Percentiles rank a stretch among this genome's conserved stretches.
Conservation (phyloP, 2,888 invertebrate species). For the Zygogramma bicolorata region DNA sequence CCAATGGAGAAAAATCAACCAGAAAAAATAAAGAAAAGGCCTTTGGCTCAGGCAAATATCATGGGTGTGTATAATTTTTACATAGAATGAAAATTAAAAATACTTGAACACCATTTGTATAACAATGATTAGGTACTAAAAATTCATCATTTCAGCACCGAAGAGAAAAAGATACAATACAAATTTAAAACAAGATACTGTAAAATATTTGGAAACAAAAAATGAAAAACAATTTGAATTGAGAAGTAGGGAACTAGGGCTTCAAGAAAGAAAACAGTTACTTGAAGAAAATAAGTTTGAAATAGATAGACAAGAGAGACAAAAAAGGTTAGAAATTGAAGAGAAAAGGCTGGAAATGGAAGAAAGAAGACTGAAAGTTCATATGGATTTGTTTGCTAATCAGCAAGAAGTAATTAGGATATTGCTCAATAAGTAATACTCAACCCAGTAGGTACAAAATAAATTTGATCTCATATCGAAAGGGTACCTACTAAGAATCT, state of each 20-base stretch:
- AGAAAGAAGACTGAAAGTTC: conserved; percentile 17
- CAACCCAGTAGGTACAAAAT: no score
- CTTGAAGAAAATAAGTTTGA: conserved; percentile 20
- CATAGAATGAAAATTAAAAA: background rate
- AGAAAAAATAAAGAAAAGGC: background rate
- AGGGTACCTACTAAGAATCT: background rate
- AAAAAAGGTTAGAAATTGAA: conserved; percentile 14
- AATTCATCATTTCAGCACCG: conserved; percentile 7
- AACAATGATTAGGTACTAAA: background rate
- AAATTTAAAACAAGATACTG: background rate
- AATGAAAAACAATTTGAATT: conserved; percentile 21
- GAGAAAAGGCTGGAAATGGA: no score
- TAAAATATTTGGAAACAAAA: conserved; percentile 21
- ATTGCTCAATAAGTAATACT: no score
- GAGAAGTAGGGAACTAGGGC: conserved; percentile 12
- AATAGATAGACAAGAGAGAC: conserved; percentile 16
- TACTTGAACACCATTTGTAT: background rate
- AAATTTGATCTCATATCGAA: background rate
- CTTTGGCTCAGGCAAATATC: background rate
- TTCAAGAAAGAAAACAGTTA: conserved; percentile 22
- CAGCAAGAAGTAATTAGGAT: conserved; percentile 19
- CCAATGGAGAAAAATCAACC: background rate
- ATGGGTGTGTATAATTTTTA: no score
- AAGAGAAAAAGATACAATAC: background rate
- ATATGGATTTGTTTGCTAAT: conserved; percentile 19